Evolutionary conservation across 1,140 invertebrate genomes (phyloP), one percentile per base, ranked within the genome.

Genomic region (Heliothis subflexa): DNA sequence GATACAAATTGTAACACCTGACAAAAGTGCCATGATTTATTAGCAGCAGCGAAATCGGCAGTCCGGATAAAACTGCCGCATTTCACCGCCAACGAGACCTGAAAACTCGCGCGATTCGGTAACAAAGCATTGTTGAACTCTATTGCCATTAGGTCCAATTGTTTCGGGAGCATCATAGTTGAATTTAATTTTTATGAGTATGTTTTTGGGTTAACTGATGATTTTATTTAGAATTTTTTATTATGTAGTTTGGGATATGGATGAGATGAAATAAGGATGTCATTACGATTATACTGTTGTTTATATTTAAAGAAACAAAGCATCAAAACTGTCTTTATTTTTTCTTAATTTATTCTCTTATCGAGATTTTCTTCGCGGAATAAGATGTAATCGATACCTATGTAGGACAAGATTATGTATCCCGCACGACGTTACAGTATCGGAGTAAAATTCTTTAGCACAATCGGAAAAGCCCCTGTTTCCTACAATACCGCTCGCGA

Each of bases 1-100:
- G 78, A 79, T 83, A 83, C 80, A 82, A 83, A 81, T 86, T 80
- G 79, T 86, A 80, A 78, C 79, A 86, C 84, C 82, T 86, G 82
- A 86, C 79, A 86, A 85, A 82, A 77, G 70, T 70, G 49, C 52
- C 9, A 50, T 84, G 84, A 84, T 86, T 86, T 86, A 84, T 86
- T 83, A 79, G 81, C 52, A 59, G 57, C 33, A 71, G 47, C 70
- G 57, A 75, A 82, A 71, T 81, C 79, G 78, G 78, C 80, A 66
- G 66, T 25, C 55, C 80, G 74, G 55, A 80, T 82, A 85, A 81
- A 81, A 70, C 72, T 62, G 72, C 78, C 61, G 55, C 71, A 78
- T 83, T 83, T 82, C 72, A 54, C 21, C 57, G 75, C 71, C 72
- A 80, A 75, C 77, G 68, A 79, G 45, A 18, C 62, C 73, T 79